Conservation (phyloP, 2,888 invertebrate genomes). For the Caenorhabditis wallacei region DNA sequence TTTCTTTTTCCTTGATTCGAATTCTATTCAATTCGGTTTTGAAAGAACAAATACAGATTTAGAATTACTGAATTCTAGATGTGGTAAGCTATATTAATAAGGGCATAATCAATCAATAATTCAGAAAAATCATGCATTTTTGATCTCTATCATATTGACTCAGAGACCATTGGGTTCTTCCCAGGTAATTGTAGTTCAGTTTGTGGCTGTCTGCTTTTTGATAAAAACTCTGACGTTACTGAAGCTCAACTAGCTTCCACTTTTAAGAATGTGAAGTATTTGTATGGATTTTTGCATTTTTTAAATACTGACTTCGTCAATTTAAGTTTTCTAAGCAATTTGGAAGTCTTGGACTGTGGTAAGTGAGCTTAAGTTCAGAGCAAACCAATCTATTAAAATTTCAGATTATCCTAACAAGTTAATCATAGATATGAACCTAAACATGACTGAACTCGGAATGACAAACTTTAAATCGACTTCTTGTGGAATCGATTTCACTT, state of each 20-base stretch:
- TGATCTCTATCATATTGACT: background rate
- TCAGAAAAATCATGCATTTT: background rate
- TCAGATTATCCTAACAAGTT: background rate
- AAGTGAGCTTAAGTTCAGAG: background rate
- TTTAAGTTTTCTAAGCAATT: background rate
- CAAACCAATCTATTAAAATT: background rate
- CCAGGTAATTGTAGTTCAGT: constrained; percentile 3
- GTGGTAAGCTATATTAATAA: background rate
- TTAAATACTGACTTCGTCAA: background rate
- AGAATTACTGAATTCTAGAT: background rate
- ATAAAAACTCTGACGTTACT: constrained; percentile 4
- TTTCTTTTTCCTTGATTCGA: too few species aligned
- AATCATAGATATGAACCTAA: background rate
- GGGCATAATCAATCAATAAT: too few species aligned
- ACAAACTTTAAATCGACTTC: background rate
- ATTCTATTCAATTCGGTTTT: too few species aligned
- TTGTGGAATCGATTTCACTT: background rate
- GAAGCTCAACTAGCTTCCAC: background rate
- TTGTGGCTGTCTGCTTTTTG: background rate
- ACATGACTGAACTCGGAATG: background rate
- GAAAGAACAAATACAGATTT: too few species aligned
- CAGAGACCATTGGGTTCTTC: background rate
- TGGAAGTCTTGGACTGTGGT: constrained; percentile 11
- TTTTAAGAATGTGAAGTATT: background rate
- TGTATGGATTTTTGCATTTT: background rate